Percentiles rank a stretch among this genome's conserved stretches.
phyloP scores from a whole-genome alignment of 1,140 invertebrate genomes.

The Leptopilina boulardi region DNA sequence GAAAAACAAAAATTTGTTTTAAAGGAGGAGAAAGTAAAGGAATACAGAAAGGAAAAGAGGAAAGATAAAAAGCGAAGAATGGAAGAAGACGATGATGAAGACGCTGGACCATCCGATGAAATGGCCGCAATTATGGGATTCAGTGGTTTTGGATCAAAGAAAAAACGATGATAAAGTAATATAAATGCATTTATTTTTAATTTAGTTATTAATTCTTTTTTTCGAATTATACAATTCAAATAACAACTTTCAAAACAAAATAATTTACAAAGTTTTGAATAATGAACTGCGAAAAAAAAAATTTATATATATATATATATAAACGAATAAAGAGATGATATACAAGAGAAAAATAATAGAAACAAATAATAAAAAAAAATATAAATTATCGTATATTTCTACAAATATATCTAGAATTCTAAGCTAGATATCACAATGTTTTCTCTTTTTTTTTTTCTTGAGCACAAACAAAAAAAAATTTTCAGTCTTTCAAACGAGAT shows the following conservation, averaged over 20 bases:
- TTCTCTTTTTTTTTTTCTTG: not conserved
- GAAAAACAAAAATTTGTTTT: conserved; percentile 50
- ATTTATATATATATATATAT: too few species aligned
- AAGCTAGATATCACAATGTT: too few species aligned
- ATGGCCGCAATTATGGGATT: conserved; percentile 98
- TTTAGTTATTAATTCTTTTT: not conserved
- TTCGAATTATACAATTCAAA: not conserved
- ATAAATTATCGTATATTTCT: too few species aligned
- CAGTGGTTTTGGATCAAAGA: conserved; percentile 94
- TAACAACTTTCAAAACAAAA: not conserved
- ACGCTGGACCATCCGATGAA: conserved; percentile 82
- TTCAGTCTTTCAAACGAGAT: not conserved
- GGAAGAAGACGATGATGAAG: conserved; percentile 82
- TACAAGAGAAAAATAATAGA: too few species aligned
- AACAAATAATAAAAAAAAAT: too few species aligned
- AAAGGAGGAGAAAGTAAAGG: conserved; percentile 95
- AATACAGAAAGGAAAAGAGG: conserved; percentile 92
- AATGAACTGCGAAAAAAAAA: too few species aligned
- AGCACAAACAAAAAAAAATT: not conserved
- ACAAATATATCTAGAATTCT: not conserved
- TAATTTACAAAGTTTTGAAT: too few species aligned
- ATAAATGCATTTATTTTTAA: not conserved
- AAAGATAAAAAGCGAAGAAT: conserved; percentile 94
- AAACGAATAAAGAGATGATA: too few species aligned
- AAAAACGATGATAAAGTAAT: conserved; percentile 79